Evolutionary conservation across 2,797 vertebrate genomes (phyloP), one percentile per base, ranked within the genome.

Genomic region (Anguilla megastoma): DNA sequence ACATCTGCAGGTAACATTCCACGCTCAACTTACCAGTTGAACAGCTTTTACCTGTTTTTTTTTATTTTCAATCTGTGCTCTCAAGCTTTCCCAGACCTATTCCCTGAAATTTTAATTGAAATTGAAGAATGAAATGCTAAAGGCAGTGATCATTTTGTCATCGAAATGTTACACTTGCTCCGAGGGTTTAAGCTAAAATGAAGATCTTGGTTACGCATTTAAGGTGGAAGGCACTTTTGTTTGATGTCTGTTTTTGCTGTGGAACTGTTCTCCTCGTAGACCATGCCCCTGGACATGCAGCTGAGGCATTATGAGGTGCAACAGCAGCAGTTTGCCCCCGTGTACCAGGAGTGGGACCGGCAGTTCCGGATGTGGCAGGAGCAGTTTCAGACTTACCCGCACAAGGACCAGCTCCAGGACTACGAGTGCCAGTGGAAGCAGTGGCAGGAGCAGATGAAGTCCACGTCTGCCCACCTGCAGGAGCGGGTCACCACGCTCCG

Each of bases 401-500:
- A 99, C 92, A 99, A 99, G 95, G 98, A 99, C 91, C 98, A 99
- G 91, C 95, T 99, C 87, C 96, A 98, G 82, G 97, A 99, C 89
- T 99, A 98, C 90, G 98, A 98, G 90, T 97, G 96, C 63, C 99
- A 99, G 82, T 99, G 98, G 98, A 98, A 97, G 89, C 97, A 98
- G 71, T 99, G 99, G 99, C 97, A 99, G 93, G 97, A 97, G 60
- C 99, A 99, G 92, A 98, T 99, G 97, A 98, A 97, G 90, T 97
- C 97, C 86, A 98, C 98, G 76, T 97, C 97, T 87, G 93, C 95
- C 12, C 98, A 98, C 90, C 94, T 99, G 79, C 97, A 97, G 89
- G 99, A 99, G 92, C 97, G 97, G 90, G 94, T 99, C 86, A 96
- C 91, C 58, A 96, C 97, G 0, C 94, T 99, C 66, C 95, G 95